Base-by-base conservation (phyloP, 2,888 invertebrate genomes). In the Caenorhabditis virilis region DNA sequence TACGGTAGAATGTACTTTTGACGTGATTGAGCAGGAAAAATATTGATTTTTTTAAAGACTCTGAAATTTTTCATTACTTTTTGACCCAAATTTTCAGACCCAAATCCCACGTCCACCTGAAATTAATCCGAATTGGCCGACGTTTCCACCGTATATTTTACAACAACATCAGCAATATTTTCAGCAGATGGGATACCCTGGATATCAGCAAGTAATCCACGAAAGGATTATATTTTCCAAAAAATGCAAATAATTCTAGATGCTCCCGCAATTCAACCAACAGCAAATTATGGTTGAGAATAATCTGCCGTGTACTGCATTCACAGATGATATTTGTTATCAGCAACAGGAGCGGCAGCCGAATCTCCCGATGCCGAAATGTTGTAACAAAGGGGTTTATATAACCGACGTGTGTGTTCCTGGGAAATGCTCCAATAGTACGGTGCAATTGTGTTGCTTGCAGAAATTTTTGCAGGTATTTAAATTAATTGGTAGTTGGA, bases 381-480 rank as follows among this genome's bases (percentile, higher is more conserved):
- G 83, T 47, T 83, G 83, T 56, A 67, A 75, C 25, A 78, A 77
- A 22, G 75, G 80, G 16, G 54, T 83, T 35, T 76, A 82, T 26
- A 47, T 83, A 38, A 80, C 82, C 7, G 80, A 82, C 47, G 68
- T 77, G 35, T 83, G 83, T 63, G 52, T 74, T n/a, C 76, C 79
- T 0, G 80, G 79, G 42, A 76, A 74, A 55, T 83, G 83, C 54
- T 73, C 78, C 3, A 80, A 79, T 27, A 54, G 68, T 15, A 83
- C 80, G 0, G 53, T 64, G 0, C 81, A 80, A 36, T 55, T 83
- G 18, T 83, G 83, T 41, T 83, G 83, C 49, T 78, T 83, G 38
- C 83, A 83, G 57, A 81, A 80, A 48, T 83, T 82, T 57, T 53
- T 83, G n/a, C 82, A 82, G 74, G 80, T 79, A 36, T 5, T 30